A percentile compares a stretch with the other conserved stretches of the same genome.
Evolutionary conservation across 2,888 invertebrate species (phyloP).

Genomic region (Beris chalybata): DNA sequence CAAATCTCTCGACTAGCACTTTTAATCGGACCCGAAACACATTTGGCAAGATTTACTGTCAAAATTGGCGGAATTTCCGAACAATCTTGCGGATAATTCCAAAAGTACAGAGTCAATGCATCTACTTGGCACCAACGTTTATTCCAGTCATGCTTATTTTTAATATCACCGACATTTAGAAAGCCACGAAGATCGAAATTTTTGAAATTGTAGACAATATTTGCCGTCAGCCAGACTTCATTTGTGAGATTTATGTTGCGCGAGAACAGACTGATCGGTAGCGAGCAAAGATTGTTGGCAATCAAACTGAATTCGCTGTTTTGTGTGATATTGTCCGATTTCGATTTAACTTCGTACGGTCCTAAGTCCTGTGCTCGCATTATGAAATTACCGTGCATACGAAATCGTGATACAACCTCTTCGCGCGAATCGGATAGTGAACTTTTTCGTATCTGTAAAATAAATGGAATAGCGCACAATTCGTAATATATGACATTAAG

Average conservation of each 20-base stretch:
- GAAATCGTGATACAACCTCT: constrained; percentile 51
- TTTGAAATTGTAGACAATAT: constrained; percentile 41
- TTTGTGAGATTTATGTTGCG: constrained; percentile 48
- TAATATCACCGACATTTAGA: constrained; percentile 57
- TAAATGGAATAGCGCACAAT: too few relatives aligned
- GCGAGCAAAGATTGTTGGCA: constrained; percentile 43
- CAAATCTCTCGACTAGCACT: constrained; percentile 56
- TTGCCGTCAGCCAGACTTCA: constrained; percentile 41
- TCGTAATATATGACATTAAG: neutral
- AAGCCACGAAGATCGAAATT: constrained; percentile 55
- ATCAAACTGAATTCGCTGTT: constrained; percentile 46
- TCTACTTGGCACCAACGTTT: constrained; percentile 60
- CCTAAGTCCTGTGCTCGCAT: constrained; percentile 45
- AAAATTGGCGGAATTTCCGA: constrained; percentile 50
- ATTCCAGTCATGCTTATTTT: constrained; percentile 58
- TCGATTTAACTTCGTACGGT: constrained; percentile 45
- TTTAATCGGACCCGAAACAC: constrained; percentile 48
- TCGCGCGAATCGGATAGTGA: constrained; percentile 43
- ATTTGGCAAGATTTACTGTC: constrained; percentile 54
- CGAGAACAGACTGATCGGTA: constrained; percentile 43
- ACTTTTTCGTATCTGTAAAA: constrained; percentile 18
- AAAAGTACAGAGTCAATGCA: constrained; percentile 56
- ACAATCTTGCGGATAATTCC: constrained; percentile 59
- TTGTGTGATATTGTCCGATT: constrained; percentile 35
- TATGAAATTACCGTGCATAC: constrained; percentile 50